Conservation (phyloP, 2,888 invertebrate species). For the Unio pictorum region DNA sequence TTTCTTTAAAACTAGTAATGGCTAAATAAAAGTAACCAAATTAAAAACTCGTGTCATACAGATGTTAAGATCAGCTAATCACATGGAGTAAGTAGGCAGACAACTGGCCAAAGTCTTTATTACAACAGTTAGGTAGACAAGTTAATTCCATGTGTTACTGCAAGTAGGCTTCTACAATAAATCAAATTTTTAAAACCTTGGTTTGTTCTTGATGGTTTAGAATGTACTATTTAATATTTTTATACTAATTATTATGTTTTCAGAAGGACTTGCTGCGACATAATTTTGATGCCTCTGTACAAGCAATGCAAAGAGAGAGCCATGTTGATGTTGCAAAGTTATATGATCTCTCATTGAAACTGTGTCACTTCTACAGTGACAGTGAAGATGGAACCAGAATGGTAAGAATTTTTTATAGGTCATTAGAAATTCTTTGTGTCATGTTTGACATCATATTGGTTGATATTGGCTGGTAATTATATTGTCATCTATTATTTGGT, state of each 20-base stretch:
- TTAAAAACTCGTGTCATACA: too few species aligned
- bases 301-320: constrained; percentile 39
- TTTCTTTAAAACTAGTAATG: too few species aligned
- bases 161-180: neutral
- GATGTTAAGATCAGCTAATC: too few species aligned
- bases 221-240: constrained; percentile 1
- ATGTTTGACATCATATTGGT: neutral
- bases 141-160: neutral
- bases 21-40: too few species aligned
- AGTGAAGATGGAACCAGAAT: constrained; percentile 78
- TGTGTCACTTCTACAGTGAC: constrained; percentile 84
- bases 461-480: neutral
- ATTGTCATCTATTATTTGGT: neutral
- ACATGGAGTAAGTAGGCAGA: too few species aligned
- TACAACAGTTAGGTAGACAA: too few species aligned
- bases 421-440: neutral
- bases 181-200: neutral
- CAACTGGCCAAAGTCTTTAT: too few species aligned
- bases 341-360: constrained; percentile 77
- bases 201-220: neutral
- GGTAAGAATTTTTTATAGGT: constrained; percentile 70
- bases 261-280: constrained; percentile 79
- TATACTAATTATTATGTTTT: constrained; percentile 74
- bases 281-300: constrained; percentile 78
- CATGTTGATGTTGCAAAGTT: constrained; percentile 66